Evolutionary conservation across 2,797 vertebrate species (phyloP), one percentile per base, ranked within the genome.

Genomic region (Chloroceryle inda): DNA sequence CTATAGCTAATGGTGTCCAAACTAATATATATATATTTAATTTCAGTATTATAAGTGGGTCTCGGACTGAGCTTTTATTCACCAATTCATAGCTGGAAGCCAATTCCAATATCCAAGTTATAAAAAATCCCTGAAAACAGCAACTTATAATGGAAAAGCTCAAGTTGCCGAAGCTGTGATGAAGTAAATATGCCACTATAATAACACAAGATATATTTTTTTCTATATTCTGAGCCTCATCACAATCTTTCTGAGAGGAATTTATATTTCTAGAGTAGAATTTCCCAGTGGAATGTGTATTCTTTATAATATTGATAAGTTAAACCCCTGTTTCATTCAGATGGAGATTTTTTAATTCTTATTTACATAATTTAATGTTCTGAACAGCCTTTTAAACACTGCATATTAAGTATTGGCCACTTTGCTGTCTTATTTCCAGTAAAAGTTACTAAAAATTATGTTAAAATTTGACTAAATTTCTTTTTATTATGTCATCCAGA

Each of bases 71-170:
- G 82, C 52, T 90, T 95, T 95, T 92, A 93, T 96, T 97, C 96
- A 97, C 92, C 81, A 90, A 94, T 89, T 89, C 67, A 35, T 66
- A 96, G n/a, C 47, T 95, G 68, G 85, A 85, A 97, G 89, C 87
- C 96, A 95, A 31, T 79, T 95, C 66, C 96, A 63, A 89, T 93
- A 85, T 96, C 96, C 97, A 98, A 97, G 84, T 96, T 96, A 86
- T 94, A 91, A 96, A 91, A 91, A 94, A 91, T 79, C 79, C 72
- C 90, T 91, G 64, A 97, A 97, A 98, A 96, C 42, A 95, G 83
- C 52, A 91, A 38, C 63, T 95, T 97, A 69, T 95, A 95, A 97
- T 97, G 97, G 97, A 98, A 98, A 98, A 94, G 69, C 55, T 94
- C 93, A 94, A 82, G 81, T 92, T 78, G 76, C 63, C 68, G 85